Evolutionary conservation across 1,140 invertebrate species (phyloP).

Genomic region (Drosophila ironensis): DNA sequence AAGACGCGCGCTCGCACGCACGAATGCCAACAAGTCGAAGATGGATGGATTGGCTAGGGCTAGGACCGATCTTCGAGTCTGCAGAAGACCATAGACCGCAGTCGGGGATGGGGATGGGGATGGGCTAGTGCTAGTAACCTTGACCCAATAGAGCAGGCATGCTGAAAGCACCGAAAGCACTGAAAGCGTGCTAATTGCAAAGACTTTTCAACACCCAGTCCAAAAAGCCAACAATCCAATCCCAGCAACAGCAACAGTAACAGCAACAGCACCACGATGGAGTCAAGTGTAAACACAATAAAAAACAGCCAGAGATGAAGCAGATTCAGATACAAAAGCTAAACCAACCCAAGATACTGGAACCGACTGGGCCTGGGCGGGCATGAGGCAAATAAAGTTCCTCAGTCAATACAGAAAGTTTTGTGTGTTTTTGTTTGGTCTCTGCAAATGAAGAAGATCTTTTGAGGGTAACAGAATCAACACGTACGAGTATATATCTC

Average conservation of each 20-base stretch:
- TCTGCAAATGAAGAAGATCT: slow-evolving; percentile 34
- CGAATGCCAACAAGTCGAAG: not conserved
- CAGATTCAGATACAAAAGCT: slow-evolving; percentile 11
- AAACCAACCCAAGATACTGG: not conserved
- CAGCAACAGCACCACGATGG: slow-evolving; percentile 23
- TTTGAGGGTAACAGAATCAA: not conserved
- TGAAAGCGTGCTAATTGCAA: slow-evolving; percentile 75
- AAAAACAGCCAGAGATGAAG: slow-evolving; percentile 25
- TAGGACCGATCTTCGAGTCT: not conserved
- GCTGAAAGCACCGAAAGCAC: slow-evolving; percentile 53
- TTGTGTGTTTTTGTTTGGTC: slow-evolving; percentile 14
- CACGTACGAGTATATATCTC: not conserved
- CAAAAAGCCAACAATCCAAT: not conserved
- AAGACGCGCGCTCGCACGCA: not conserved
- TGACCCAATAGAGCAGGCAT: slow-evolving; percentile 50
- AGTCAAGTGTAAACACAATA: slow-evolving; percentile 71
- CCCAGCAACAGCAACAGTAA: too few relatives aligned
- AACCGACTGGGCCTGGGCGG: not conserved
- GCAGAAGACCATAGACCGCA: not conserved
- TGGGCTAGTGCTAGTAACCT: slow-evolving; percentile 57
- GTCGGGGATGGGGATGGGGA: not conserved
- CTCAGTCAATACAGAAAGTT: slow-evolving; percentile 12
- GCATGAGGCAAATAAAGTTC: slow-evolving; percentile 32
- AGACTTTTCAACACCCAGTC: slow-evolving; percentile 50
- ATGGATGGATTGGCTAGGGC: slow-evolving; percentile 17